Conservation (phyloP, 92 coral and sea anemone genomes). For the Palythoa grandiflora region DNA sequence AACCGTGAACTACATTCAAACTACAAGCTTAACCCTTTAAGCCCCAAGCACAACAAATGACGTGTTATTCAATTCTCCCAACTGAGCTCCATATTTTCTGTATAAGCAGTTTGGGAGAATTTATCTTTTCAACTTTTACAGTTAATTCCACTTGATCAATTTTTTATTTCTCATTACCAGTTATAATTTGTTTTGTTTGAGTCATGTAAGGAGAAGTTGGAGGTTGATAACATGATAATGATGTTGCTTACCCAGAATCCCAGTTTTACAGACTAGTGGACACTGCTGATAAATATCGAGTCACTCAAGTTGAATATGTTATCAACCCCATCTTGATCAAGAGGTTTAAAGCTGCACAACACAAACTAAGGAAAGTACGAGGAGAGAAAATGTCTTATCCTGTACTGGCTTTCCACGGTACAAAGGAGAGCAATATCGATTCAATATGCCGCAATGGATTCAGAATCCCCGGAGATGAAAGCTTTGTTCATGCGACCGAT, state of each 20-base stretch:
- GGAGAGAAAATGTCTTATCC: conserved; percentile 75
- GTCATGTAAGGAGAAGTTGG: no score
- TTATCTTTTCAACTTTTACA: no score
- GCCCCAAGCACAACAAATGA: neutral
- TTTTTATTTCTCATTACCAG: no score
- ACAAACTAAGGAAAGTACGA: conserved; percentile 55
- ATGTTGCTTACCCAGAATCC: conserved; percentile 59
- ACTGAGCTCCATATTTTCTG: no score
- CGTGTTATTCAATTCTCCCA: no score
- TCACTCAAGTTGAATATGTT: conserved; percentile 78
- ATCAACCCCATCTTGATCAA: conserved; percentile 72
- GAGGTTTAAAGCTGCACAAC: conserved; percentile 74
- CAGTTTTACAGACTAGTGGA: conserved; percentile 89
- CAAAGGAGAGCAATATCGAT: conserved; percentile 77
- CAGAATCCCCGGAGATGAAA: conserved; percentile 75
- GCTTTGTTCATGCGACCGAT: conserved; percentile 87
- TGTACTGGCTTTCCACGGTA: conserved; percentile 87
- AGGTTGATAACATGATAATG: neutral
- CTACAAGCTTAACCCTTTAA: no score
- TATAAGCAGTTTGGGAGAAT: no score
- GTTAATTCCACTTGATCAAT: no score
- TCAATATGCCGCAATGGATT: conserved; percentile 79
- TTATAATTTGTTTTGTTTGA: no score
- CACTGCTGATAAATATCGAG: conserved; percentile 75
- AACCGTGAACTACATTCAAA: no score